Evolutionary conservation across 2,113 vertebrate genomes (phyloP), one percentile per base, ranked within the genome.

Genomic region (Tragelaphus imberbis): DNA sequence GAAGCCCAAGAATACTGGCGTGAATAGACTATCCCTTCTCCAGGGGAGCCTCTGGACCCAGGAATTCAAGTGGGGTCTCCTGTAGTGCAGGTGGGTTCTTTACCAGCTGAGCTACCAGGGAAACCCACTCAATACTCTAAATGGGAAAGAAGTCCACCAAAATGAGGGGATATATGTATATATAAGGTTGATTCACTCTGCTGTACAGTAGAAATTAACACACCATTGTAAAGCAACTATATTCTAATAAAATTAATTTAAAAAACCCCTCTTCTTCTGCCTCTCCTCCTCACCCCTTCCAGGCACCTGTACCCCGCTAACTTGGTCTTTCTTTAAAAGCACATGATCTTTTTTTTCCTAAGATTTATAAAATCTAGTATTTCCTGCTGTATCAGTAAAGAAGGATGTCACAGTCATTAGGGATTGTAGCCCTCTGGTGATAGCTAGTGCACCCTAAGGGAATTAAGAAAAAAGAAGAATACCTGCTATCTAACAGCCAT

Each of bases 221-320:
- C 68, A 75, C 19, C 68, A 75, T 40, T 40, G 68, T 77, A 77
- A 44, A 77, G 3, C 71, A 77, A 27, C 23, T 77, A 15, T 44
- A 77, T 12, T 77, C 6, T 14, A 44, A 44, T 77, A 77, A 77
- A 71, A 77, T 27, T 77, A 77, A 27, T 71, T 36, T 1, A 15
- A 16, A 58, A 30, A 63, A 30, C 3, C 1, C 65, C 65, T 75
- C 68, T 44, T 44, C n/a, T 75, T 77, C 36, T 77, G 40, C 40
- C 13, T 5, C 71, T 49, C 15, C 19, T 55, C 51, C 6, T 23
- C 11, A 49, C 51, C 11, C 30, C 80, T 13, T 55, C 55, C 33
- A 40, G 8, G 36, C 7, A 30, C 12, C 27, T 17, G 5, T 0
- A 14, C 0, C 1, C 23, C 5, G 25, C 28, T 21, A 7, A 25